A percentile compares a stretch with the other conserved stretches of the same genome.
phyloP scores from a whole-genome alignment of 2,113 vertebrate species.

The Mastomys natalensis region DNA sequence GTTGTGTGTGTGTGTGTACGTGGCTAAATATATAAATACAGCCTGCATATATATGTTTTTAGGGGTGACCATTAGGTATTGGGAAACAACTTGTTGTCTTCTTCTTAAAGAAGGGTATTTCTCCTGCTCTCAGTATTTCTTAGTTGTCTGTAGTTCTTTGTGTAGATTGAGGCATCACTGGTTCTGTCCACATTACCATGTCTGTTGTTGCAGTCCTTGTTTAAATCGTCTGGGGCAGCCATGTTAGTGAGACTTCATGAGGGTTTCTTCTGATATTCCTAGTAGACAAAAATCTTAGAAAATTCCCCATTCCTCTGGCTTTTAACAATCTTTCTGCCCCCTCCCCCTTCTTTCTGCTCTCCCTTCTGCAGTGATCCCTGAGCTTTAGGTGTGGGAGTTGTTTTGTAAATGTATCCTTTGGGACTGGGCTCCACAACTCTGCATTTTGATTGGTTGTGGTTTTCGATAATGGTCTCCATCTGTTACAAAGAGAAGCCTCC shows the following conservation, averaged over 20 bases:
- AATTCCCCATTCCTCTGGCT: not conserved
- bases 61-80: not conserved
- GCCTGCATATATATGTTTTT: not conserved
- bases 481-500: not conserved
- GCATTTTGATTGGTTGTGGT: not conserved
- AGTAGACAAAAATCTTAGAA: not conserved
- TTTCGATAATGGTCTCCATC: not conserved
- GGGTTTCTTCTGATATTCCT: not conserved
- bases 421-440: not conserved
- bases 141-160: not conserved
- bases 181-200: not conserved
- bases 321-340: not conserved
- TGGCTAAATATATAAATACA: not conserved
- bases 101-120: not conserved
- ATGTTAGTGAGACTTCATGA: not conserved
- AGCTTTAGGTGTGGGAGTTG: not conserved
- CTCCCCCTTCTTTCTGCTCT: not conserved
- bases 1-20: not conserved
- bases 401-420: not conserved
- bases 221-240: not conserved
- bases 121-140: not conserved
- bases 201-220: not conserved
- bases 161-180: not conserved
- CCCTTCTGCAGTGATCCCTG: not conserved
- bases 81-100: not conserved